Conservation (phyloP, 2,797 vertebrate species). For the Chelonia mydas region DNA sequence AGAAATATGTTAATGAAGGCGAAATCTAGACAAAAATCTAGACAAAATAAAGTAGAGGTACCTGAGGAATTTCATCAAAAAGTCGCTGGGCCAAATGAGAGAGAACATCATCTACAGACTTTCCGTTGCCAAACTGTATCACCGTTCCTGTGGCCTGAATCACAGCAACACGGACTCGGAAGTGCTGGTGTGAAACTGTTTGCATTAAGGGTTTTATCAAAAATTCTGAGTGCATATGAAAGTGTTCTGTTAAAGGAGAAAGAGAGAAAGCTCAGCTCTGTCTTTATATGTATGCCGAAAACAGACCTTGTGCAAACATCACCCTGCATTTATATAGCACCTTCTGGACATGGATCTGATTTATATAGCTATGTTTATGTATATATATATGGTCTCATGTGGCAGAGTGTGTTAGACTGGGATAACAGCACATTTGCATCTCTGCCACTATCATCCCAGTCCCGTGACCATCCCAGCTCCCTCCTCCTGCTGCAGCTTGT, state of each 20-base stretch:
- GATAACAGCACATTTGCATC: not conserved
- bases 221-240: conserved; percentile 94
- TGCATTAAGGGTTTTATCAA: conserved; percentile 93
- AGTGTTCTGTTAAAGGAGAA: conserved; percentile 86
- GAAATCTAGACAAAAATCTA: not conserved
- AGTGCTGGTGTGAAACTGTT: conserved; percentile 93
- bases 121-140: conserved; percentile 89
- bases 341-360: fast-evolving
- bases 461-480: not conserved
- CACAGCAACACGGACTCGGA: conserved; percentile 90
- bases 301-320: fast-evolving
- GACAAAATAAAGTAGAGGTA: conserved; percentile 43
- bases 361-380: fast-evolving
- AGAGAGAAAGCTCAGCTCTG: not conserved
- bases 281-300: fast-evolving
- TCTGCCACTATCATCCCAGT: not conserved
- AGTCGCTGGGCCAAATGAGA: conserved; percentile 95
- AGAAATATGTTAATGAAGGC: not conserved
- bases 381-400: not conserved
- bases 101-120: conserved; percentile 91
- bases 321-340: not conserved
- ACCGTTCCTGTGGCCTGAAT: conserved; percentile 91
- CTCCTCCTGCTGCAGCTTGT: not conserved
- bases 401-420: fast-evolving
- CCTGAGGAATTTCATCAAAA: conserved; percentile 95